Percentiles rank a stretch among this genome's conserved stretches.
These are phyloP conservation scores for Ephestia elutella DNA, from an alignment of 1,140 invertebrate species.

Conservation along the genomic window DNA sequence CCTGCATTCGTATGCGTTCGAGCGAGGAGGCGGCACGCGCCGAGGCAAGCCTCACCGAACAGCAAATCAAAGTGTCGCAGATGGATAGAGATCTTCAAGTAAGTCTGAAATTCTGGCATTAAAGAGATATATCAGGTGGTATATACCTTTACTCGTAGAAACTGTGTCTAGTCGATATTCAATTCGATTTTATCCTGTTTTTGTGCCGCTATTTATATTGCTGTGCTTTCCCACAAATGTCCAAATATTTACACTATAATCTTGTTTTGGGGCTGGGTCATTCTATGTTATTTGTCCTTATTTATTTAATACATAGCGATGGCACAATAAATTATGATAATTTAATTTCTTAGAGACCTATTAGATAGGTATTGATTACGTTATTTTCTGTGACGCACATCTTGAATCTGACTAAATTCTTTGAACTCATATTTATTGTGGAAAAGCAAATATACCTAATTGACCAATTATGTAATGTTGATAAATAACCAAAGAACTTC, in stretches of 20 bases:
- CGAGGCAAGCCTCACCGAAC: slow-evolving; percentile 33
- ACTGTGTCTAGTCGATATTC: too few species aligned
- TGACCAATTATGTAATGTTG: background rate
- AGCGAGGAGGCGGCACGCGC: slow-evolving; percentile 35
- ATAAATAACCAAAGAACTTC: background rate
- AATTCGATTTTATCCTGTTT: too few species aligned
- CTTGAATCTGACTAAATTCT: background rate
- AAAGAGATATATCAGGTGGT: too few species aligned
- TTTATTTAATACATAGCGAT: too few species aligned
- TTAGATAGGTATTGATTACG: background rate
- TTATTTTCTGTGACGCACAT: slow-evolving; percentile 1
- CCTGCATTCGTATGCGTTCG: slow-evolving; percentile 28
- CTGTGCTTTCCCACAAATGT: too few species aligned
- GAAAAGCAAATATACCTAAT: slow-evolving; percentile 2
- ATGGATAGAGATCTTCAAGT: slow-evolving; percentile 51
- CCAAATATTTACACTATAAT: too few species aligned
- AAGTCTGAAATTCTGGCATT: too few species aligned
- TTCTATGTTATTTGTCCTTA: too few species aligned
- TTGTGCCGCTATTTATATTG: too few species aligned
- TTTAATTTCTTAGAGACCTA: too few species aligned
- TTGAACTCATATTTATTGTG: background rate
- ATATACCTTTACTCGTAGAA: too few species aligned
- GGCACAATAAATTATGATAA: background rate
- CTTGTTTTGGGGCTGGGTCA: too few species aligned
- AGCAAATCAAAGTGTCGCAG: slow-evolving; percentile 39